phyloP scores from a whole-genome alignment of 2,113 vertebrate genomes.

The rabbit (Oryctolagus cuniculus) region mOryCun1.1 NC_091432.1:127514501-127515000 shows the following conservation, averaged over 20 bases:
- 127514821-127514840: slow-evolving; percentile 63
- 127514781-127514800: slow-evolving; percentile 28
- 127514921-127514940: neutral
- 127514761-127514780: neutral
- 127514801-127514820: slow-evolving; percentile 46
- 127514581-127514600: neutral
- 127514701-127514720: slow-evolving; percentile 58
- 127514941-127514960: neutral
- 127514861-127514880: no score
- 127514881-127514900: slow-evolving; percentile 11
- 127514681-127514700: slow-evolving; percentile 23
- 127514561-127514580: no score
- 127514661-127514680: neutral
- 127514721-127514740: neutral
- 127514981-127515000: neutral
- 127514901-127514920: slow-evolving; percentile 50
- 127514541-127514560: no score
- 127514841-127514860: neutral
- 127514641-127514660: no score
- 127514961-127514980: neutral
- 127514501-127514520: neutral
- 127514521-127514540: rapidly evolving
- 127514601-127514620: slow-evolving; percentile 43
- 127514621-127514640: neutral
- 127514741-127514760: neutral